A percentile compares a stretch with the other conserved stretches of the same genome.
Conservation (phyloP, 2,888 invertebrate genomes). For the Harmothoe impar region DNA sequence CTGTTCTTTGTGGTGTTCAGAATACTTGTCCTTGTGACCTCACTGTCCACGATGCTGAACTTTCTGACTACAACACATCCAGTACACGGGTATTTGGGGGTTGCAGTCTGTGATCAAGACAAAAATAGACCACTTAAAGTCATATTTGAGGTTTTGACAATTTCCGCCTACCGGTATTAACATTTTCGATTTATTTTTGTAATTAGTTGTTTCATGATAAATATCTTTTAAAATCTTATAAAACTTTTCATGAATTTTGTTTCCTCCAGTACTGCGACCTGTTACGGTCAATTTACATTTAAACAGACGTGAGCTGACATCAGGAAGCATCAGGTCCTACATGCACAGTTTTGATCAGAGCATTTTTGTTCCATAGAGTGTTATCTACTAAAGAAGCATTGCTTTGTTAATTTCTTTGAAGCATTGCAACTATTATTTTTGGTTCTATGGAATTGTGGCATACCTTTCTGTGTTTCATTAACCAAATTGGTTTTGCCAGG, state of each 20-base stretch:
- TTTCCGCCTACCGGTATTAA: neutral
- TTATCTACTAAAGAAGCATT: neutral
- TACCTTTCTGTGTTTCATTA: neutral
- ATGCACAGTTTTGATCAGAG: neutral
- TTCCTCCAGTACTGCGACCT: conserved; percentile 36
- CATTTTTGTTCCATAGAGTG: neutral
- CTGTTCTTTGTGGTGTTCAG: neutral
- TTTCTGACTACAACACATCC: too few species aligned
- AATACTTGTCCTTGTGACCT: neutral
- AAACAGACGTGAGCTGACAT: conserved; percentile 46
- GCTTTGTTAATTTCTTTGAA: neutral
- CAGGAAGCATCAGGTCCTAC: conserved; percentile 25
- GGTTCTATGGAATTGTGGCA: neutral
- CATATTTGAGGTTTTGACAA: neutral
- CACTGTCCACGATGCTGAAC: too few species aligned
- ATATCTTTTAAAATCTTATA: neutral
- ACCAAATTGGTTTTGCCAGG: neutral
- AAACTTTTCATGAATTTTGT: neutral
- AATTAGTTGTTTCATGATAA: neutral
- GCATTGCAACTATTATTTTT: neutral
- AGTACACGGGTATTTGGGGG: too few species aligned
- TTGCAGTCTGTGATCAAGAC: neutral
- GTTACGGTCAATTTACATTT: conserved; percentile 40
- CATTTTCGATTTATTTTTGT: neutral
- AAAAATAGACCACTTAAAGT: neutral